Evolutionary conservation across 2,888 invertebrate species (phyloP).

Genomic region (Eupithecia tripunctaria): DNA sequence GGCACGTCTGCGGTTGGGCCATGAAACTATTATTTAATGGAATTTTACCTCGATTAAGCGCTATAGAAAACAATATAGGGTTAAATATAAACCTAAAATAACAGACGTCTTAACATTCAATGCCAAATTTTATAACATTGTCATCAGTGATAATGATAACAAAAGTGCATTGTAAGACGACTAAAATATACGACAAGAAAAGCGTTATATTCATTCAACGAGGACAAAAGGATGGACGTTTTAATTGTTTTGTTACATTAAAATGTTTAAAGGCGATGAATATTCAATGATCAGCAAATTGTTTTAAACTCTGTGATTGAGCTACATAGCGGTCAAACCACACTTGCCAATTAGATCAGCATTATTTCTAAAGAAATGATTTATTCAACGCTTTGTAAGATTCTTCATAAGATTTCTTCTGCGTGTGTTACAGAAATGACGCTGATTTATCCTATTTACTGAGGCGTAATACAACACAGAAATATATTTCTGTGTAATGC

Average conservation of each 20-base stretch:
- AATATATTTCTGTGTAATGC: no score
- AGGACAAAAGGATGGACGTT: neutral
- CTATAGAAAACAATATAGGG: neutral
- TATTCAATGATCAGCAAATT: neutral
- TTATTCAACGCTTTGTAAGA: neutral
- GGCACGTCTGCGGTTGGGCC: no score
- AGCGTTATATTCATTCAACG: neutral
- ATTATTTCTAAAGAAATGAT: neutral
- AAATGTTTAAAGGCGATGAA: neutral
- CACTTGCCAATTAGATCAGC: neutral
- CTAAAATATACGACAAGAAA: neutral
- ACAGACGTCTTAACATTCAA: neutral
- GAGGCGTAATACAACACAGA: no score
- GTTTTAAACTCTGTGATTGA: neutral
- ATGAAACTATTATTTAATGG: no score
- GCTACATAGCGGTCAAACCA: neutral
- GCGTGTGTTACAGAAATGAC: neutral
- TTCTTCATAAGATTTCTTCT: neutral
- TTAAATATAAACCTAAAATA: neutral
- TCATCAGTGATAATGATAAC: neutral
- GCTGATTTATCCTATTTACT: neutral
- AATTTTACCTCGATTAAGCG: neutral
- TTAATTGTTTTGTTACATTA: neutral
- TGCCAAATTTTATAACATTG: neutral
- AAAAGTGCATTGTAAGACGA: neutral